Conservation (phyloP, 2,113 vertebrate species). For the Seriola quinqueradiata region DNA sequence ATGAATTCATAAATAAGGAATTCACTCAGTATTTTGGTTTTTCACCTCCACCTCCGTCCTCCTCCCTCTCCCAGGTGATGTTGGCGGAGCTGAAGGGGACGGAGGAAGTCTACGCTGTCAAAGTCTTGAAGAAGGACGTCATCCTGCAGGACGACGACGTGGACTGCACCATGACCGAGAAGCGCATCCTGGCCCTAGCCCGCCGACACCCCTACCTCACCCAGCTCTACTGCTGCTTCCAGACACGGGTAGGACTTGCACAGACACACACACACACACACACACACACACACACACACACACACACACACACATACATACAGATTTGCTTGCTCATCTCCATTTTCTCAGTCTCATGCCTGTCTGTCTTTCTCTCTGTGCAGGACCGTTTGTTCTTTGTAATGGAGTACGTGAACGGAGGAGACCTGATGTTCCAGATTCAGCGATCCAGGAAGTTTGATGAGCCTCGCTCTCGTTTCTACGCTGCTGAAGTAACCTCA, state of each 20-base stretch:
- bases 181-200: slow-evolving; percentile 96
- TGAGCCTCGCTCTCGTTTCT: slow-evolving; percentile 96
- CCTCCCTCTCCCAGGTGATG: slow-evolving; percentile 89
- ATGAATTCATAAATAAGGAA: no score
- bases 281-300: neutral
- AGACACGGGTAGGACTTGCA: slow-evolving; percentile 90
- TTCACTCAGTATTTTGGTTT: neutral
- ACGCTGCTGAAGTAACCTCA: slow-evolving; percentile 97
- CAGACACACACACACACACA: neutral
- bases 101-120: slow-evolving; percentile 98
- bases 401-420: slow-evolving; percentile 99
- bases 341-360: neutral
- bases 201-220: slow-evolving; percentile 97
- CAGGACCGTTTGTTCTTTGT: slow-evolving; percentile 99
- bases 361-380: slow-evolving; percentile 19
- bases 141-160: slow-evolving; percentile 98
- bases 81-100: slow-evolving; percentile 96
- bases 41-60: neutral
- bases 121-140: slow-evolving; percentile 98
- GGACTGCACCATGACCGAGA: slow-evolving; percentile 99
- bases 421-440: slow-evolving; percentile 99
- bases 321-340: neutral
- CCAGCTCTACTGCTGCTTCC: slow-evolving; percentile 99
- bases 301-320: neutral
- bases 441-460: slow-evolving; percentile 98